A percentile compares a stretch with the other conserved stretches of the same genome.
phyloP scores from a whole-genome alignment of 2,797 vertebrate genomes.

The Triplophysa yarkandensis region DNA sequence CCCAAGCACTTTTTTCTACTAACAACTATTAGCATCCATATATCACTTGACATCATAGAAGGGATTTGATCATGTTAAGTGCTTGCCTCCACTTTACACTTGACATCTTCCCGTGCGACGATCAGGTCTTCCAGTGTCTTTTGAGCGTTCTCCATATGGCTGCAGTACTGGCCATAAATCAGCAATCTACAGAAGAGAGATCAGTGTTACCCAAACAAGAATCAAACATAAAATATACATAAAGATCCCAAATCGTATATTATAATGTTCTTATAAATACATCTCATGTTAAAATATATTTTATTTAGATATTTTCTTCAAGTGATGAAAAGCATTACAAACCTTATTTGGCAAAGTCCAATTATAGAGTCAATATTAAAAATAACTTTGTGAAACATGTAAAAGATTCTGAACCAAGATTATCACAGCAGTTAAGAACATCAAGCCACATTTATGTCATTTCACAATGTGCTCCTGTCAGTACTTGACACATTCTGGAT shows the following conservation, averaged over 20 bases:
- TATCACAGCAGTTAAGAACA: constrained; percentile 63
- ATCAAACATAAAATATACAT: neutral
- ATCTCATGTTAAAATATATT: no score
- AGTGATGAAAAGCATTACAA: constrained; percentile 1
- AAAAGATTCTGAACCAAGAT: constrained; percentile 48
- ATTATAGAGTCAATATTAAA: neutral
- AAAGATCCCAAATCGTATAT: neutral
- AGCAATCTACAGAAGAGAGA: constrained; percentile 78
- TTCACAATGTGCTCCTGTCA: constrained; percentile 71
- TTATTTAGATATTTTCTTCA: neutral
- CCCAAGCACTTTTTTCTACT: neutral
- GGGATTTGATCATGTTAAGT: neutral
- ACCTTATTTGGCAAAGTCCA: neutral
- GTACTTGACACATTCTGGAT: constrained; percentile 69
- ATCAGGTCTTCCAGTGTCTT: constrained; percentile 91
- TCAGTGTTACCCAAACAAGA: neutral
- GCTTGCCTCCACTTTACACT: constrained; percentile 91
- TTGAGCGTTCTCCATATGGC: constrained; percentile 95
- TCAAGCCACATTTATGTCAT: constrained; percentile 69
- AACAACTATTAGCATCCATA: neutral
- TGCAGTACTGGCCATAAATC: constrained; percentile 98
- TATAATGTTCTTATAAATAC: neutral
- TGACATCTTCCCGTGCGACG: constrained; percentile 85
- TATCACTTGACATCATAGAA: neutral
- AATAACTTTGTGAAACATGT: constrained; percentile 55